Evolutionary conservation across 2,888 invertebrate species (phyloP).

Genomic region (Agelastica alni): DNA sequence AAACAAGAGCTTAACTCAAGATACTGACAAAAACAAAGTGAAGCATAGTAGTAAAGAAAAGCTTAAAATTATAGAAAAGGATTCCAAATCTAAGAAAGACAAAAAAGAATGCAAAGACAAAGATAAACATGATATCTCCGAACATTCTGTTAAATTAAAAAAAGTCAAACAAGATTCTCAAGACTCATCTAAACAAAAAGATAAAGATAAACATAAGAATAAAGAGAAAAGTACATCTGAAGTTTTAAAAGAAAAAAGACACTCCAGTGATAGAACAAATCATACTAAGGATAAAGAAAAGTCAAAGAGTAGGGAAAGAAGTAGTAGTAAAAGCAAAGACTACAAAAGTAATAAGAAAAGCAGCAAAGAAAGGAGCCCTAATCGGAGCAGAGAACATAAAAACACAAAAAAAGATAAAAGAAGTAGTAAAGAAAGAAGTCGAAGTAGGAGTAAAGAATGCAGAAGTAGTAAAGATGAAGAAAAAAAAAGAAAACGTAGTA

Average conservation of each 20-base stretch:
- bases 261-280: background rate
- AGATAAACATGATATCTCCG: background rate
- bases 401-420: constrained; percentile 11
- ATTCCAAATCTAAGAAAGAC: constrained; percentile 27
- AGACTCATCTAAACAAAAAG: constrained; percentile 15
- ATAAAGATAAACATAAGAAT: constrained; percentile 28
- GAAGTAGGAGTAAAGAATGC: constrained; percentile 19
- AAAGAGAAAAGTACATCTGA: constrained; percentile 45
- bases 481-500: constrained; percentile 40
- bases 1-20: constrained; percentile 22
- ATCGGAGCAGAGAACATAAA: constrained; percentile 14
- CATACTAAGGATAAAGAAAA: constrained; percentile 15
- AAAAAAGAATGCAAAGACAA: constrained; percentile 7
- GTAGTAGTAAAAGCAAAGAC: constrained; percentile 14
- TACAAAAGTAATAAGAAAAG: constrained; percentile 40
- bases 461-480: constrained; percentile 39
- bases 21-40: constrained; percentile 18
- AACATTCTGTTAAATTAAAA: background rate
- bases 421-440: constrained; percentile 27
- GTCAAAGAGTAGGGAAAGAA: constrained; percentile 10
- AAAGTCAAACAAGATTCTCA: constrained; percentile 18
- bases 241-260: constrained; percentile 15
- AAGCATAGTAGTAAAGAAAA: constrained; percentile 18
- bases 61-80: constrained; percentile 18
- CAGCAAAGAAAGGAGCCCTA: constrained; percentile 13